Conservation (phyloP, 2,888 invertebrate species). For the Caenorhabditis sp. region DNA sequence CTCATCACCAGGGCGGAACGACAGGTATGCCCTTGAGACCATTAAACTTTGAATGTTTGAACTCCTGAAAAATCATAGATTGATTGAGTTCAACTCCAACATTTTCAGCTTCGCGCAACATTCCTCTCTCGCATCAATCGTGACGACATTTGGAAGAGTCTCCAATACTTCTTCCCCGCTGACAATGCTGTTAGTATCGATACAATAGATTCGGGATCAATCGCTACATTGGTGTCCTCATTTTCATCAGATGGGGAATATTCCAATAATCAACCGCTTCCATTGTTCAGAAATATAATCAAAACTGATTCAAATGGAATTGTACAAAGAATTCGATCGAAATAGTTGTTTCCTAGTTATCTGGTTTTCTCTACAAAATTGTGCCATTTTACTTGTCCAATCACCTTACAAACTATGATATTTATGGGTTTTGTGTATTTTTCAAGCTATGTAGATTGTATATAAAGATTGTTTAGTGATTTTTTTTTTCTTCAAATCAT, state of each 20-base stretch:
- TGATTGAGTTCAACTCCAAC: not conserved
- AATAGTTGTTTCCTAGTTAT: constrained; percentile 2
- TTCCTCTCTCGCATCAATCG: constrained; percentile 63
- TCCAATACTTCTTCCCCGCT: constrained; percentile 57
- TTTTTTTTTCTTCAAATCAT: not conserved
- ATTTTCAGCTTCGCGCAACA: constrained; percentile 62
- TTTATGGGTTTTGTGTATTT: not conserved
- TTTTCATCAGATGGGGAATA: constrained; percentile 12
- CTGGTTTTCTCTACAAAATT: not conserved
- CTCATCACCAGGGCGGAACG: constrained; percentile 59
- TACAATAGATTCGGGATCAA: constrained; percentile 4
- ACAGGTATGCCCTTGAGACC: constrained; percentile 43
- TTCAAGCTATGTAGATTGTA: not conserved
- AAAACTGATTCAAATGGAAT: constrained; percentile 27
- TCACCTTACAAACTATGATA: not conserved
- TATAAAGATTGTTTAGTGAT: not conserved
- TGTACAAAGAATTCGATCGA: constrained; percentile 33
- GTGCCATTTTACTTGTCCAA: not conserved
- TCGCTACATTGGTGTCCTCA: constrained; percentile 19
- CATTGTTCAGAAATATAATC: constrained; percentile 17
- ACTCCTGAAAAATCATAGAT: not conserved
- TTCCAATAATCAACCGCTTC: constrained; percentile 3
- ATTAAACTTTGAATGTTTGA: not conserved
- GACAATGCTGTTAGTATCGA: constrained; percentile 6
- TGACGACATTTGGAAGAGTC: constrained; percentile 55